Percentiles rank a stretch among this genome's conserved stretches.
phyloP scores from a whole-genome alignment of 2,888 invertebrate species.

The Epinotia demarniana region DNA sequence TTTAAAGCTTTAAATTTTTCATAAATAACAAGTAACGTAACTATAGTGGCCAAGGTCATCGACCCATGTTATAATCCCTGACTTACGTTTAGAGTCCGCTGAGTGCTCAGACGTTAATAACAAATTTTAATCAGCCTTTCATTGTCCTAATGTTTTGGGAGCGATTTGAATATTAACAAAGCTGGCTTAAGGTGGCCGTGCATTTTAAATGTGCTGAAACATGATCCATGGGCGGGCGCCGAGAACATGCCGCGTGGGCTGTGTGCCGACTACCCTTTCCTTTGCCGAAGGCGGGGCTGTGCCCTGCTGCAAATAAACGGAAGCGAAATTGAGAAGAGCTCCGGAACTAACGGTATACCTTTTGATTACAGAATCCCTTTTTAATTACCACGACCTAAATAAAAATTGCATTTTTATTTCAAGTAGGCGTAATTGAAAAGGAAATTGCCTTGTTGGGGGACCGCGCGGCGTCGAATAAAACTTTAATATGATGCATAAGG shows the following conservation, averaged over 20 bases:
- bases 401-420: slow-evolving; percentile 84
- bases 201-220: slow-evolving; percentile 42
- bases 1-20: neutral
- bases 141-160: slow-evolving; percentile 35
- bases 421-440: slow-evolving; percentile 84
- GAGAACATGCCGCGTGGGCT: slow-evolving; percentile 19
- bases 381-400: slow-evolving; percentile 83
- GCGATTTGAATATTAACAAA: slow-evolving; percentile 37
- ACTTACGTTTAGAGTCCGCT: neutral
- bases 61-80: neutral
- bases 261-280: slow-evolving; percentile 71
- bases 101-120: slow-evolving; percentile 15
- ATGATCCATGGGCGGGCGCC: slow-evolving; percentile 25
- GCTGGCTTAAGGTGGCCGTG: slow-evolving; percentile 37
- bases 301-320: slow-evolving; percentile 80
- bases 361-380: slow-evolving; percentile 84
- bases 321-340: slow-evolving; percentile 83
- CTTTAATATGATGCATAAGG: slow-evolving; percentile 83
- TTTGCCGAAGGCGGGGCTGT: slow-evolving; percentile 73
- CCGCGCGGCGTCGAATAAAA: slow-evolving; percentile 77
- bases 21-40: neutral
- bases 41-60: neutral
- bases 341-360: slow-evolving; percentile 82
- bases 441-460: slow-evolving; percentile 78
- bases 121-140: slow-evolving; percentile 35